Evolutionary conservation across 2,888 invertebrate species (phyloP), one percentile per base, ranked within the genome.

Genomic region (Xestia ashworthii): DNA sequence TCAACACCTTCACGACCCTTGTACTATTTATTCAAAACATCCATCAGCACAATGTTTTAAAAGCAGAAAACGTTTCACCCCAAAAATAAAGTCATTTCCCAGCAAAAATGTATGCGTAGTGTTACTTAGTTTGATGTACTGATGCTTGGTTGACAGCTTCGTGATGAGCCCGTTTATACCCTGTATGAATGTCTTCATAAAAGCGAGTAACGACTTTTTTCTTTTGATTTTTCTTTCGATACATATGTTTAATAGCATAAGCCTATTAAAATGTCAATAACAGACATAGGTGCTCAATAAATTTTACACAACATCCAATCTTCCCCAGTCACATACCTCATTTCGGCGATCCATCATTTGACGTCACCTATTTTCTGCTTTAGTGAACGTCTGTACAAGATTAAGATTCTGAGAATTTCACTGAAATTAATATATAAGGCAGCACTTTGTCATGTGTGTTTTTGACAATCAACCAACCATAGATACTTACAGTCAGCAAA

Each of bases 341-440:
- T 46, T 64, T 32, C 2, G 9, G 1, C 48, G 8, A 72, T 73
- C 25, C 48, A 3, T 66, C 55, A 44, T 58, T 44, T 9, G 62
- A 12, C 62, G 25, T 25, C 38, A n/a, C 60, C 8, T 12, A 74
- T 81, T 74, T 62, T 68, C n/a, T 14, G 53, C 38, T 32, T 55
- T 32, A 64, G n/a, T 16, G 25, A 79, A 53, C 14, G 3, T 60
- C 38, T 25, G 14, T 38, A 38, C 48, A 66, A 68, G 50, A 72
- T 38, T 22, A 64, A 16, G 53, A 72, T 67, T 46, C 48, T 19
- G 9, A 64, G n/a, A 72, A 44, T 73, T 41, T 73, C 22, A 5
- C 12, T 41, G 25, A 60, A 71, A 72, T 62, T 65, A 38, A 64
- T 75, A 38, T 53, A 44, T 55, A 69, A 69, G 60, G 67, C 19